Evolutionary conservation across 2,888 invertebrate genomes (phyloP), one percentile per base, ranked within the genome.

Genomic region (Eumerus sabulonum): DNA sequence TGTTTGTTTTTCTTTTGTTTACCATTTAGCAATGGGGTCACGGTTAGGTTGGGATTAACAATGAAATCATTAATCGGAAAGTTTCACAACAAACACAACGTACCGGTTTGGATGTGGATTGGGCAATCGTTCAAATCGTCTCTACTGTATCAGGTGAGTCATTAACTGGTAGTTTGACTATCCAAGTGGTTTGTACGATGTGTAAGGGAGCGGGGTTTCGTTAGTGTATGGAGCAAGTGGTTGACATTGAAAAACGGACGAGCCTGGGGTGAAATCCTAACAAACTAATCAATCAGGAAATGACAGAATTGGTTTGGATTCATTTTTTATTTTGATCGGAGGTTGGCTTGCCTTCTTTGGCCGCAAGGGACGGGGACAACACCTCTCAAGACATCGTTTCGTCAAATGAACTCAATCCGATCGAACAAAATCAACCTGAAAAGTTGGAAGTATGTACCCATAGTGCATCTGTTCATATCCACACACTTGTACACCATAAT

Each of bases 61-160:
- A 79, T 79, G 79, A 74, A 79, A 79, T 79, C 79, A 79, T 79
- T 79, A 79, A 79, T 79, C 79, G 79, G 56, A 17, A 18, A 56
- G 60, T 79, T 79, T 79, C 79, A 64, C 74, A 79, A 79, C 64
- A n/a, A n/a, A n/a, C n/a, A n/a, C n/a, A n/a, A n/a, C n/a, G n/a
- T n/a, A n/a, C 35, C 67, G 59, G 27, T 45, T 48, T 51, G 36
- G 56, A 63, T 64, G 59, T 36, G 54, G 2, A 27, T 27, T 79
- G 64, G 68, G 79, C 68, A 79, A 79, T 60, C 59, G 59, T 14
- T 63, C 18, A 50, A 70, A 74, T 74, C 74, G 70, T 79, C 68
- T 79, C 53, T 35, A 64, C 64, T 63, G 67, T 59, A 56, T 67
- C 77, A 77, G 77, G 77, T 77, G 62, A 67, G 44, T 63, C 63